Base-by-base conservation (phyloP, 2,113 vertebrate species). In the Dicentrarchus labrax region DNA sequence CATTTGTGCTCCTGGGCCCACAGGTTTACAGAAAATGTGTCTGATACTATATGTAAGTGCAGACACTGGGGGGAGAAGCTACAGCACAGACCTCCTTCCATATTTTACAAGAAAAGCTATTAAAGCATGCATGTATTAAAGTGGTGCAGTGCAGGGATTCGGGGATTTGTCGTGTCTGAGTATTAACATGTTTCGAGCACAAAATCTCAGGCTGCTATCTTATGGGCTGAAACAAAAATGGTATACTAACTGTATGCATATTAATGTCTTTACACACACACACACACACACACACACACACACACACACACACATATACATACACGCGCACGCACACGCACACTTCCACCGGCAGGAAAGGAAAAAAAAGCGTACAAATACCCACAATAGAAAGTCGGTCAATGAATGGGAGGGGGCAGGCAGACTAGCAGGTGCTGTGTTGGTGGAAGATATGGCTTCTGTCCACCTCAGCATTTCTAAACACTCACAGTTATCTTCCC, bases 391-490 rank as follows among this genome's bases (percentile, higher is more conserved):
- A 91, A 81, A 89, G 83, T 89, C 85, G 67, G 90, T 86, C 86
- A 87, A 86, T 89, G 81, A 90, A 90, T 81, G 76, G 89, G 77
- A 86, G 84, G 88, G 84, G 79, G 81, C 87, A 65, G 79, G 74
- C 86, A 76, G 89, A 56, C 82, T 53, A 86, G 86, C 92, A 89
- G 87, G 94, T 91, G 92, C 80, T 93, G 92, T 91, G 93, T 88
- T 88, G 80, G 86, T 89, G 72, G 82, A 89, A 89, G 94, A 93
- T 95, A 95, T 75, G 88, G 91, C 93, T 93, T 93, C 84, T 88
- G 93, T 92, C 93, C 92, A 94, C 93, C 91, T 94, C 93, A 93
- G 93, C 92, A 82, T 88, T 93, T 94, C 92, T 83, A 85, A 90
- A 93, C 86, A 89, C 89, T 84, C 81, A 39, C 75, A 48, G 86